Evolutionary conservation across 1,140 invertebrate genomes (phyloP).

Genomic region (Anoplolepis gracilipes): DNA sequence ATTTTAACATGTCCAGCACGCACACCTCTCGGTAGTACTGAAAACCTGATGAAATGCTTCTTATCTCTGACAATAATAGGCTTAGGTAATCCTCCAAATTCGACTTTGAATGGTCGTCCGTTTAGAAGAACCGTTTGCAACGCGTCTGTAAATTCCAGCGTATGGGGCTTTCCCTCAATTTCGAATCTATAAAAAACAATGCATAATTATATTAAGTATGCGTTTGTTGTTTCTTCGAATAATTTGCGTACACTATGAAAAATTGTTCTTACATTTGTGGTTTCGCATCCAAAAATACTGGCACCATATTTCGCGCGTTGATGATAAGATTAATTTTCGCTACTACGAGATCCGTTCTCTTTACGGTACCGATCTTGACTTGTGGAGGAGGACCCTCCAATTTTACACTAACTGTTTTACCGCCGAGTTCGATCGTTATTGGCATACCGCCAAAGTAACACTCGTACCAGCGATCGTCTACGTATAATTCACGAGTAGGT

Average conservation of each 20-base stretch:
- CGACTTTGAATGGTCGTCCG: conserved; percentile 92
- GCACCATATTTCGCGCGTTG: conserved; percentile 91
- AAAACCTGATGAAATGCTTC: conserved; percentile 94
- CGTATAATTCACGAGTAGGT: conserved; percentile 95
- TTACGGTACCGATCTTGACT: conserved; percentile 91
- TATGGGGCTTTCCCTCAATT: conserved; percentile 91
- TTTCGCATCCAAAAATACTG: conserved; percentile 94
- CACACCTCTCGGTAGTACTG: conserved; percentile 91
- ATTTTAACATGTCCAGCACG: conserved; percentile 90
- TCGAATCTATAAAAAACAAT: conserved; percentile 86
- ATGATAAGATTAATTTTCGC: conserved; percentile 94
- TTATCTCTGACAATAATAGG: conserved; percentile 92
- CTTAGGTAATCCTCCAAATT: conserved; percentile 97
- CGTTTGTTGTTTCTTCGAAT: conserved; percentile 16
- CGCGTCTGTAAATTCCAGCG: conserved; percentile 92
- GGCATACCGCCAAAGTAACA: conserved; percentile 96
- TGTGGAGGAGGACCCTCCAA: conserved; percentile 95
- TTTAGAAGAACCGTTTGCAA: conserved; percentile 93
- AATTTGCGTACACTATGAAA: not conserved
- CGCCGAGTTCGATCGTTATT: conserved; percentile 93
- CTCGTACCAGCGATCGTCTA: conserved; percentile 95
- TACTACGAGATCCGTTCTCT: conserved; percentile 91
- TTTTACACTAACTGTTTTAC: conserved; percentile 91
- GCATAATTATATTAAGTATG: conserved; percentile 14
- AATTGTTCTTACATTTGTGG: conserved; percentile 88